Evolutionary conservation across 2,888 invertebrate genomes (phyloP), one percentile per base, ranked within the genome.

Genomic region (Acholoe squamosa): DNA sequence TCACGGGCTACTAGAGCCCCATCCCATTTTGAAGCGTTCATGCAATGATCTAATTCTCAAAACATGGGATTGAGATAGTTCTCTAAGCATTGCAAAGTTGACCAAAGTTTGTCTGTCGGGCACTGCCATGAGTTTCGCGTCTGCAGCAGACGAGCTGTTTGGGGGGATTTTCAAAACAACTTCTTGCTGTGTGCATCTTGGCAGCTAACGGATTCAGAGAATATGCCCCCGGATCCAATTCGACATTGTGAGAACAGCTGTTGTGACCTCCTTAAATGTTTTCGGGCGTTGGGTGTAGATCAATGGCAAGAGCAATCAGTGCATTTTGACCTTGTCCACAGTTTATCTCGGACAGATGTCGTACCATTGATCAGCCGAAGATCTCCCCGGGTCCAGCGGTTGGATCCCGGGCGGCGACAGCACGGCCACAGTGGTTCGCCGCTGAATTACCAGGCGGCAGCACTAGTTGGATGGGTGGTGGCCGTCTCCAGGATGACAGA

Each of bases 171-270:
- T 86, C 54, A 54, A 52, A 86, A 86, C 52, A 86, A 52, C 52
- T 54, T 54, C 54, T 86, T 22, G 33, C 34, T 10, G 34, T 16
- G 54, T 86, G 25, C 54, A 31, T 25, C 86, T 54, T 54, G 54
- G 86, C 86, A 80, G 80, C 86, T 54, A 86, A 86, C 86, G 86
- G 86, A 84, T 84, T 52, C 84, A 51, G 3, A 43, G 43, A 28
- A 28, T 16, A 80, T 80, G 31, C 43, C 43, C 14, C 80, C 7
- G 80, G 80, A 33, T 80, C 80, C 33, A 14, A 14, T n/a, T 14
- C 33, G 14, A 22, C 33, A 34, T 34, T 43, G 19, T 16, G 5
- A 34, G 43, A 5, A 0, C 33, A 19, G 14, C 34, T 80, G 34
- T 34, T 14, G 80, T 80, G 25, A 5, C 33, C 19, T 1, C 19